These are phyloP conservation scores for Cebidichthys violaceus DNA, from an alignment of 2,113 vertebrate genomes.

Conservation along the genomic window DNA sequence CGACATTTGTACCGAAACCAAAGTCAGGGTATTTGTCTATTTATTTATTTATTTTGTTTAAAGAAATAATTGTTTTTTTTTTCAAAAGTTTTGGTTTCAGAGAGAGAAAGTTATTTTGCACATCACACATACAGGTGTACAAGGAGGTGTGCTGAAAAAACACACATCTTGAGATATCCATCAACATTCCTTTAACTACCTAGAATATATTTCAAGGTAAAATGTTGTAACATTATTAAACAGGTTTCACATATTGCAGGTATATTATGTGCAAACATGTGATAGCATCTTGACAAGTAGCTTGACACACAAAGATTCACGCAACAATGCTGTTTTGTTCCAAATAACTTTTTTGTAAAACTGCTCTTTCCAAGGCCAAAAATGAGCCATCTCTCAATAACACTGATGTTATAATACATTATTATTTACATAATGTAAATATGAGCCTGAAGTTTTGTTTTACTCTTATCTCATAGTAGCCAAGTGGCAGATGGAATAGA, in stretches of 20 bases:
- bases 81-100: not conserved
- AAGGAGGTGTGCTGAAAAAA: not conserved
- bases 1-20: not conserved
- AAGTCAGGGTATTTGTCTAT: not conserved
- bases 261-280: constrained; percentile 10
- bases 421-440: no score
- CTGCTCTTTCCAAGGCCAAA: not conserved
- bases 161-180: not conserved
- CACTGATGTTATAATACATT: not conserved
- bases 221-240: not conserved
- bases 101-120: not conserved
- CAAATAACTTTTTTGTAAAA: not conserved
- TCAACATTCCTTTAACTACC: not conserved
- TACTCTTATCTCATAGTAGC: not conserved
- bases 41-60: not conserved
- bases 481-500: not conserved
- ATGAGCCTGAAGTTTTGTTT: not conserved
- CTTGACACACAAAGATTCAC: not conserved
- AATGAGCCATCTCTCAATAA: not conserved
- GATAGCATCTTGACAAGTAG: constrained; percentile 7
- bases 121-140: not conserved
- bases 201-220: not conserved
- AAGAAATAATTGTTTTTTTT: not conserved
- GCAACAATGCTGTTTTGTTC: not conserved
- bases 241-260: constrained; percentile 3